Base-by-base conservation (phyloP, 2,113 vertebrate species). In the Megaleporinus macrocephalus region DNA sequence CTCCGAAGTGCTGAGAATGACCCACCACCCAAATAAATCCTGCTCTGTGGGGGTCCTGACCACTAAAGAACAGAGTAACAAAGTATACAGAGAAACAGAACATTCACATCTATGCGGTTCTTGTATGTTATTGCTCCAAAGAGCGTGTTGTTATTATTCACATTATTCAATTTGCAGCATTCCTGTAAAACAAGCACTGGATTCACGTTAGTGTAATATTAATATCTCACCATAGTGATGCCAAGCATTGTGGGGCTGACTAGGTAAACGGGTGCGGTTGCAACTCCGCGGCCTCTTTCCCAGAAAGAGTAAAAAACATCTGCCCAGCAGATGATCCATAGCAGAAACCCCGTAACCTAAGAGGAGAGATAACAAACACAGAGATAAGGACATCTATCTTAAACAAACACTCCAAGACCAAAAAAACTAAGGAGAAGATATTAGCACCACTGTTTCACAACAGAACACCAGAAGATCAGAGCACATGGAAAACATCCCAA, bases 321-420 rank as follows among this genome's bases (percentile, higher is more conserved):
- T 94, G 96, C 93, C 98, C 98, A 99, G 95, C 98, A 99, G 95
- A 97, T 87, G 12, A 98, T 89, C 98, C 98, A 99, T 70, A 99
- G 90, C 5, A 96, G 78, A 83, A 97, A 89, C 18, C 96, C 97
- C 71, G 97, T 92, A 87, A 92, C 94, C 98, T 99, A 89, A 90
- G 6, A 78, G 55, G 74, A 29, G 15, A n/a, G 27, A 70, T 73
- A 10, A 29, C 27, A 59, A 73, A 74, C 18, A 44, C 10, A 0
- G 22, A 22, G 41, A 61, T 80, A 47, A 55, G 63, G 62, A 63
- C 62, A n/a, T 33, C 44, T 22, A 61, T 29, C 70, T 81, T 73
- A 29, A 51, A 63, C 26, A 78, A 33, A 27, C 29, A 66, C 66
- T 70, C 62, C 0, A 14, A 14, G 59, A 30, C 0, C 1, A 66